Percentiles rank a stretch among this genome's conserved stretches.
Evolutionary conservation across 2,888 invertebrate species (phyloP).

Genomic region (Coelogynopora nodosa): DNA sequence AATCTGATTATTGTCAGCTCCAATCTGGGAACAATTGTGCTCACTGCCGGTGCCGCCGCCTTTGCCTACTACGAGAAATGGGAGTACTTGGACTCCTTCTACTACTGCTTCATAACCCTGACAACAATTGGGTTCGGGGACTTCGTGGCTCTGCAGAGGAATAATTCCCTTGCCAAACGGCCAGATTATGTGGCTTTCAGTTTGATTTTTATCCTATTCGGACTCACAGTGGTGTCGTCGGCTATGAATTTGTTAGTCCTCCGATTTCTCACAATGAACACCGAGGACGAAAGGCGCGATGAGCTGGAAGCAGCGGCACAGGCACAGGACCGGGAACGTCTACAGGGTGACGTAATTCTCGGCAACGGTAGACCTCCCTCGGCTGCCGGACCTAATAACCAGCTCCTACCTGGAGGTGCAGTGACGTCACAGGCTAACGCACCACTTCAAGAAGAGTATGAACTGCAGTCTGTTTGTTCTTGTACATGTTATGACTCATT

Average conservation of each 20-base stretch:
- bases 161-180: slow-evolving; percentile 84
- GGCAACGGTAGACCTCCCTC: not conserved
- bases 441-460: not conserved
- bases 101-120: slow-evolving; percentile 96
- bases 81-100: slow-evolving; percentile 82
- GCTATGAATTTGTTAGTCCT: slow-evolving; percentile 92
- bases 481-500: not conserved
- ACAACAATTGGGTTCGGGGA: slow-evolving; percentile 97
- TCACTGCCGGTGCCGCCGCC: slow-evolving; percentile 87
- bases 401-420: not conserved
- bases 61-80: slow-evolving; percentile 91
- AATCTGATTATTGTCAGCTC: slow-evolving; percentile 78
- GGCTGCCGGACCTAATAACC: not conserved
- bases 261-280: slow-evolving; percentile 94
- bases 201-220: slow-evolving; percentile 92
- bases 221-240: slow-evolving; percentile 93
- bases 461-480: not conserved
- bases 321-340: not conserved
- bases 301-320: slow-evolving; percentile 82
- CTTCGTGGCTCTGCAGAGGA: slow-evolving; percentile 94
- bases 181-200: slow-evolving; percentile 95
- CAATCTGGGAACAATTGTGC: slow-evolving; percentile 83
- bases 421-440: not conserved
- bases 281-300: slow-evolving; percentile 91
- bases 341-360: slow-evolving; percentile 62